Base-by-base conservation (phyloP, 2,888 invertebrate genomes). In the Limenitis camilla region DNA sequence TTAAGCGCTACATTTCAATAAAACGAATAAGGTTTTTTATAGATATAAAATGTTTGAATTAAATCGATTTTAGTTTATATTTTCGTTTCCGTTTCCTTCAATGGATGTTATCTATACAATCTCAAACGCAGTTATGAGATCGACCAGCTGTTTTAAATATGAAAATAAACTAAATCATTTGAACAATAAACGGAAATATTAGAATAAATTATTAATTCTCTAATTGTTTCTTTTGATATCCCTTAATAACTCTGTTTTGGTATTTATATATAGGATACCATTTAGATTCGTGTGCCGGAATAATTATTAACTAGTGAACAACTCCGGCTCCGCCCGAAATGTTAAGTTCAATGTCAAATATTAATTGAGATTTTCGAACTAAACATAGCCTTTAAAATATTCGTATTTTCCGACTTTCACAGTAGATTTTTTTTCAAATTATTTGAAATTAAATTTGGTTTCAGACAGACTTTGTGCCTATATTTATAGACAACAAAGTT, bases 121-220 rank as follows among this genome's bases (percentile, higher is more conserved):
- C 67, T 67, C 64, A 62, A 52, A 66, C 71, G 65, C 63, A 69
- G 69, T 74, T 78, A 69, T 73, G 74, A 78, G 67, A 75, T 69
- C 61, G 58, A 49, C 62, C 78, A 64, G 60, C 68, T 72, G 74
- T 68, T 71, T 50, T 36, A 31, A 54, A 40, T 62, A 67, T 67
- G 60, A 58, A 61, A 58, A 49, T 35, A 58, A 52, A 44, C 32
- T 2, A 5, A 41, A 5, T 43, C n/a, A 35, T 27, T 10, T 49
- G 11, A 36, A 29, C 32, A 39, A 9, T 9, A 28, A 47, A 31
- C 19, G 32, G 28, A 31, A 29, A 46, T 19, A 30, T 9, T 3
- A 11, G 39, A 27, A 30, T 46, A 27, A 9, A 38, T 38, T 10
- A 19, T n/a, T 39, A 30, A 5, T 39, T n/a, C n/a, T n/a, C n/a